Evolutionary conservation across 2,113 vertebrate genomes (phyloP), one percentile per base, ranked within the genome.

Genomic region (Podarcis muralis): DNA sequence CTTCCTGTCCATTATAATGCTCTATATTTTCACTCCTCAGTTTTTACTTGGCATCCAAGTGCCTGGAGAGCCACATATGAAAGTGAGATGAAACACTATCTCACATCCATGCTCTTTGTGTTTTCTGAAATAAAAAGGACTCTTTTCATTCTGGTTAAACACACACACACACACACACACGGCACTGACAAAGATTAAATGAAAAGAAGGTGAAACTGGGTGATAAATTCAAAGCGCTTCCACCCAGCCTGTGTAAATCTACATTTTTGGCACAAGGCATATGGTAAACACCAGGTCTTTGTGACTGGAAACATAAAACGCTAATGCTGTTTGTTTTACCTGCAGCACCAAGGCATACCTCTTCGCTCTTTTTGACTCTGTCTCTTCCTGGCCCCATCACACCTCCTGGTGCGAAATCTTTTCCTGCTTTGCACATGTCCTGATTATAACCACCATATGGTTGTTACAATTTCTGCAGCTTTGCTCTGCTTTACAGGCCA

Each of bases 261-360:
- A 87, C n/a, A 95, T 96, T 95, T 96, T 96, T 94, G 95, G 87
- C 92, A 93, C 92, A 89, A 96, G 93, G 93, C 94, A 93, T 94
- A 94, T 93, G 95, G 95, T 95, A 94, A 94, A 91, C 92, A 90
- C 84, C 88, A 91, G 92, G 94, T 81, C 86, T 93, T 84, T 80
- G 92, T 90, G 92, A 93, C 91, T 94, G 93, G 92, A 94, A 95
- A 95, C 95, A 92, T 93, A 92, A 95, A 96, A 93, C 3, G 6
- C 88, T 90, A 90, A 93, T 84, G 40, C 89, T 93, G 32, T 80
- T 87, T 81, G 85, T 94, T 91, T 86, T 87, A 89, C 93, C 90
- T 93, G 78, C 88, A 92, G 87, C 88, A 85, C 88, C 87, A 90
- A 87, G 93, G 89, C 92, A 32, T 40, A 81, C 30, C 48, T 74